Conservation (phyloP, 2,797 vertebrate species). For the Babyrousa celebensis region DNA sequence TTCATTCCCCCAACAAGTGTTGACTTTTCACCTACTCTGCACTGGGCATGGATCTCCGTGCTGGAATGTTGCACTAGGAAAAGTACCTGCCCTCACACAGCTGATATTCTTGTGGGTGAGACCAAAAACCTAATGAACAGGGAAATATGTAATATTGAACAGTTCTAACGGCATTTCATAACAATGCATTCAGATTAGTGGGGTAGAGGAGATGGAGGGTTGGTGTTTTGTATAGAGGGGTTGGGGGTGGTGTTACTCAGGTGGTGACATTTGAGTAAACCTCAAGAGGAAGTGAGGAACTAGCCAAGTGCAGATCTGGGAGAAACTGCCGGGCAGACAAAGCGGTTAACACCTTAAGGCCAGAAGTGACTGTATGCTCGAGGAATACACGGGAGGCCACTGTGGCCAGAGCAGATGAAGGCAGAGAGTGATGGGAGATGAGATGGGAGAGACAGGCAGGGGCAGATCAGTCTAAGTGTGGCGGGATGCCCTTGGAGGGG, state of each 20-base stretch:
- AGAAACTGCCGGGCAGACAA: background rate
- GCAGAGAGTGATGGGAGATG: fast-evolving
- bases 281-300: background rate
- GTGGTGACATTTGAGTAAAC: background rate
- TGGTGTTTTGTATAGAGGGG: background rate
- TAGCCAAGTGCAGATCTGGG: background rate
- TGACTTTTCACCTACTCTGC: background rate
- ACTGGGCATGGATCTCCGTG: background rate
- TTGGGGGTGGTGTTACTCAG: background rate
- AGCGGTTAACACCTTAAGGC: background rate
- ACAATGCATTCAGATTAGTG: background rate
- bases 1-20: background rate
- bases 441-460: background rate
- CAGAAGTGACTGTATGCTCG: background rate
- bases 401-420: background rate
- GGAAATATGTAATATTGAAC: background rate
- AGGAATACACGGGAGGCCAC: background rate
- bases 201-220: background rate
- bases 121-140: background rate
- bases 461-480: background rate
- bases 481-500: fast-evolving
- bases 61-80: background rate
- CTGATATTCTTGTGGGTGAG: background rate
- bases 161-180: background rate
- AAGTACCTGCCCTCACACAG: background rate